Base-by-base conservation (phyloP, 1,140 invertebrate species). In the Druon quercuslanigerum region DNA sequence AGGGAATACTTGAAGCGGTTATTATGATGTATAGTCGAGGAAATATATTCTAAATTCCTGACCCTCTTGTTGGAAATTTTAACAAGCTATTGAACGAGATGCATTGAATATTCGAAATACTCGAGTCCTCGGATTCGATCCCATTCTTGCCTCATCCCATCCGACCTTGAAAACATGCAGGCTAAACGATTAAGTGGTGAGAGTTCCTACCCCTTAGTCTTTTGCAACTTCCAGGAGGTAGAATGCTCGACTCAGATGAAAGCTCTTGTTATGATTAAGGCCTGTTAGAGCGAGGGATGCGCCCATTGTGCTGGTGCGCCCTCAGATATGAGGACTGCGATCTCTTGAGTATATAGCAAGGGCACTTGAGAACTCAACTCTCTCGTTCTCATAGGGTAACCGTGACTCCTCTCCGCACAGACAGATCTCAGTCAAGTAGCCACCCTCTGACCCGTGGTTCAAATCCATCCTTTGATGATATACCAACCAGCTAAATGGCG, bases 181-280 rank as follows among this genome's bases (percentile, higher is more conserved):
- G 13, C 40, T 66, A 81, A 76, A 72, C 73, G 71, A 76, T 79
- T 81, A 78, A 84, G 77, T 82, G 79, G 75, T 79, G 79, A 79
- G 77, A 79, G 71, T 73, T 16, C 70, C 33, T 60, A 78, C 51
- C 76, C 60, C 51, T 79, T 14, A 73, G 77, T 79, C 72, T 81
- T 78, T 79, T 75, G 76, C 76, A 78, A 57, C 71, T 76, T 82
- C 74, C 71, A 83, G 76, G 77, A 87, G 80, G 83, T 83, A 87
- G 87, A 86, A 84, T 82, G 83, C 76, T 83, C 75, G 56, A 73
- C 77, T 81, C 75, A 71, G 12, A 83, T 82, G 78, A 75, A 85
- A 73, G 74, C 83, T 82, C 86, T 87, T 85, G 84, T 86, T 78
- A 85, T 86, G 84, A 87, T 88, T 88, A 87, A 88, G 85, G 84